phyloP scores from a whole-genome alignment of 2,113 vertebrate species.

The rabbit (Oryctolagus cuniculus) region mOryCun1.1 NC_091448.1:21671501-21672000 shows the following conservation, averaged over 20 bases:
- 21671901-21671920: background rate
- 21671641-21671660: background rate
- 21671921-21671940: background rate
- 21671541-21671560: background rate
- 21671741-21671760: background rate
- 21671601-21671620: background rate
- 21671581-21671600: background rate
- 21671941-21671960: background rate
- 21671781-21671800: background rate
- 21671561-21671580: background rate
- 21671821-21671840: background rate
- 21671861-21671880: background rate
- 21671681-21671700: background rate
- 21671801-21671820: accelerated
- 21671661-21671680: background rate
- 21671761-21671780: background rate
- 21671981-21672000: background rate
- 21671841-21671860: accelerated
- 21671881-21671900: background rate
- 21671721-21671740: background rate
- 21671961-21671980: background rate
- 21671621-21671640: background rate
- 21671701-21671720: background rate
- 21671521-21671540: background rate
- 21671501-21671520: background rate